Evolutionary conservation across 2,113 vertebrate species (phyloP), one percentile per base, ranked within the genome.

Genomic region (Pedetes capensis): DNA sequence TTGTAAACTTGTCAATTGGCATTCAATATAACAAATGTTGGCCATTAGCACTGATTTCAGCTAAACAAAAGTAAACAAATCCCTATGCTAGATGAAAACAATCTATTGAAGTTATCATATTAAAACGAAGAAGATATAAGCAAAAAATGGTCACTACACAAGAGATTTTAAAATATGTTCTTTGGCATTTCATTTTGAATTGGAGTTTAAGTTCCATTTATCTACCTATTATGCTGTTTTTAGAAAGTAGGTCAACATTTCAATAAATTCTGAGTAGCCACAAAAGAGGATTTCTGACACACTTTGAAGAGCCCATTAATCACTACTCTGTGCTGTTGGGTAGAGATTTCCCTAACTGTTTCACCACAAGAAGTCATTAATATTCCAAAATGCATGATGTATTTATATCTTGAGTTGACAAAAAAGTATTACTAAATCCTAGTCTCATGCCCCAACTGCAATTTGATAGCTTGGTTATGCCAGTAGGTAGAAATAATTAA

Each of bases 171-270:
- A 85, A 95, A 39, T 87, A 75, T 6, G 7, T 72, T 90, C 11
- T 90, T 85, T 94, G 4, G 2, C 13, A 76, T 84, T 92, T 90
- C 34, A 85, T 88, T 93, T 94, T 76, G 5, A 61, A 82, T 44
- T 84, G 17, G 69, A 91, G 16, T 82, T 91, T 89, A 83, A 83
- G 64, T 87, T 94, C 12, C 16, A 71, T 93, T 78, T 87, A 68
- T 59, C 17, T 18, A 18, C 85, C 27, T 71, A 37, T 87, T 95
- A 16, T 57, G 44, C 39, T 37, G 69, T 63, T 93, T 64, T 93
- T 64, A 17, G 23, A 94, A 93, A 63, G 29, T 39, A 81, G 27
- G 44, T 79, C 0, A 0, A 66, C 7, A 81, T 55, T 87, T 95
- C 13, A 53, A 29, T 71, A 94, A 76, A 74, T 82, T 57, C 64